A percentile compares a stretch with the other conserved stretches of the same genome.
Evolutionary conservation across 2,888 invertebrate species (phyloP).

Genomic region (Melinaea marsaeus): DNA sequence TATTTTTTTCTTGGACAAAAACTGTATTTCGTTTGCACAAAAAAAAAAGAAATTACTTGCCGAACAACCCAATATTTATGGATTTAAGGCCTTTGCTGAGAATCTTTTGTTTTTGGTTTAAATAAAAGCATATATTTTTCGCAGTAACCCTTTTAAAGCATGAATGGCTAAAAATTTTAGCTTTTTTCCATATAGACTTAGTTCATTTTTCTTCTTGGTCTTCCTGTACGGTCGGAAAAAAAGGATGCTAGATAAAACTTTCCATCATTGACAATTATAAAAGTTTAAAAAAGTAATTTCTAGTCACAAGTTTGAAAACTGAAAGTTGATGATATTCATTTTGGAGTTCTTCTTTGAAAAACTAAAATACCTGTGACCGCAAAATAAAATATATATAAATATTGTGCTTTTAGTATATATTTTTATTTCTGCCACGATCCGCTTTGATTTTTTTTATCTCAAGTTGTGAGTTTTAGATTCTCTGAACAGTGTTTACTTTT

Average conservation of each 20-base stretch:
- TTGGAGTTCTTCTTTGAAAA: constrained; percentile 2
- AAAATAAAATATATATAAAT: not conserved
- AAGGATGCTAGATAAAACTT: not conserved
- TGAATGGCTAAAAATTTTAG: not conserved
- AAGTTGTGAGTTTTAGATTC: no score
- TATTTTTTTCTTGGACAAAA: no score
- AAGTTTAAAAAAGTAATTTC: not conserved
- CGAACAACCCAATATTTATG: not conserved
- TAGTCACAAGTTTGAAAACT: not conserved
- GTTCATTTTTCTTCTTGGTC: not conserved
- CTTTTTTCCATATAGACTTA: not conserved
- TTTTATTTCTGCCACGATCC: no score
- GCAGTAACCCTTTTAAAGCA: not conserved
- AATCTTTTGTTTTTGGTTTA: not conserved
- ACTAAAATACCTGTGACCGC: not conserved
- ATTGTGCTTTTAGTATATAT: no score
- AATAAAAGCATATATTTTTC: not conserved
- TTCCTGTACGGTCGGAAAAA: no score
- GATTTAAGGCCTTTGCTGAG: constrained; percentile 12
- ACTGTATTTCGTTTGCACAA: no score
- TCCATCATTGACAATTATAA: constrained; percentile 1
- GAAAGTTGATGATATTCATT: constrained; percentile 8
- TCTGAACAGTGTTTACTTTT: no score
- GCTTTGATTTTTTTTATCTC: no score
- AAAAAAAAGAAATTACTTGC: no score